phyloP scores from a whole-genome alignment of 2,113 vertebrate genomes.

The Tichodroma muraria region DNA sequence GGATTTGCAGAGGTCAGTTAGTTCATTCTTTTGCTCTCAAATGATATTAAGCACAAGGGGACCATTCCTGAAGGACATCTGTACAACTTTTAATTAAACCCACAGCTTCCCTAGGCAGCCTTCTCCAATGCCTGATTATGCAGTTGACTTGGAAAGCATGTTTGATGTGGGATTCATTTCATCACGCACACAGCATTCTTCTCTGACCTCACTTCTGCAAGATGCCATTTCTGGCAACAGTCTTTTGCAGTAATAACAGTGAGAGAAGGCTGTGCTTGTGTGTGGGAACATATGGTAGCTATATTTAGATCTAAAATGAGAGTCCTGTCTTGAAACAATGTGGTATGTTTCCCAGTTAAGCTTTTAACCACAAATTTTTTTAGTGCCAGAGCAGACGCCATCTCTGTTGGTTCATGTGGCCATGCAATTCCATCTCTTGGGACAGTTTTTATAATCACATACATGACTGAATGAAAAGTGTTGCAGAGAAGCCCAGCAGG shows the following conservation, averaged over 20 bases:
- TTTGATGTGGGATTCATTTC: conserved; percentile 38
- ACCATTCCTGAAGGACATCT: neutral
- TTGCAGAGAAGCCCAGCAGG: neutral
- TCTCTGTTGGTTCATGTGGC: neutral
- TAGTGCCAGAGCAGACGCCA: neutral
- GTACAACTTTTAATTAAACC: neutral
- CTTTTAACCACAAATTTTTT: neutral
- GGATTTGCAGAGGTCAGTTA: neutral
- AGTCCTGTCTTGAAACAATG: conserved; percentile 19
- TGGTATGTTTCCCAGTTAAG: neutral
- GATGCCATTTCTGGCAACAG: neutral
- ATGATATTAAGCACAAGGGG: neutral
- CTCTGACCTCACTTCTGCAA: neutral
- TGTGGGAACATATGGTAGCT: neutral
- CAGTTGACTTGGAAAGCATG: neutral
- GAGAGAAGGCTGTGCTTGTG: neutral
- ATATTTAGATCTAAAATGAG: conserved; percentile 37
- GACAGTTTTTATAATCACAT: neutral
- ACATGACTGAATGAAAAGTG: neutral
- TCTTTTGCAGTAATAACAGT: conserved; percentile 32
- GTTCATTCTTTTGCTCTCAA: neutral
- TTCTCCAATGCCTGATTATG: neutral
- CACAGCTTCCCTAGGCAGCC: neutral
- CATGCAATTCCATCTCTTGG: neutral
- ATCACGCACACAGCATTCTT: neutral